Base-by-base conservation (phyloP, 2,888 invertebrate genomes). In the Arrhopalites spinosus region DNA sequence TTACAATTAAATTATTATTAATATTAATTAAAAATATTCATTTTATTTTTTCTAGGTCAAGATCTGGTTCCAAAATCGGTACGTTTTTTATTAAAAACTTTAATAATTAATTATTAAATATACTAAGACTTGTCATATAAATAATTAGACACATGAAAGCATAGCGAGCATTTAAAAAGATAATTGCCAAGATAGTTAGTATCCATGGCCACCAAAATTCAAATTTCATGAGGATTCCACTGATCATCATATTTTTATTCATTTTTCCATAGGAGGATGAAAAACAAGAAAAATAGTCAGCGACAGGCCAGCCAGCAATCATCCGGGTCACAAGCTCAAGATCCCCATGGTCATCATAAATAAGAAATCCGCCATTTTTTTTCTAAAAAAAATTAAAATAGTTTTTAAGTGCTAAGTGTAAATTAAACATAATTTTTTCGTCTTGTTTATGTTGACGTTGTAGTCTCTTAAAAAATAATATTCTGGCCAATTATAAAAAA, bases 21-120 rank as follows among this genome's bases (percentile, higher is more conserved):
- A 56, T 15, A 56, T 5, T 5, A 56, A 23, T 15, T 15, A 20
- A 3, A 36, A 36, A 11, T 36, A 36, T 11, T 36, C 36, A 36
- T 36, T 36, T 36, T 43, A 17, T 45, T 61, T 76, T 77, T 25
- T 20, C n/a, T 98, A 97, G 88, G 93, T 97, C 83, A 96, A 98
- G 88, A 98, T 98, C 86, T 98, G 98, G 98, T 98, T 98, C 88
- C 98, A 98, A 89, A 98, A 98, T 87, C 90, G 98, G n/a, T 56
- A 47, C n/a, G 15, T n/a, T 2, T 7, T 47, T 47, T 47, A 47
- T 47, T 7, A 47, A n/a, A n/a, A n/a, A n/a, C n/a, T n/a, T n/a
- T n/a, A n/a, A n/a, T n/a, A n/a, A n/a, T n/a, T n/a, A n/a, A n/a
- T n/a, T n/a, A n/a, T n/a, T n/a, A n/a, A n/a, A n/a, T n/a, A n/a